A percentile compares a stretch with the other conserved stretches of the same genome.
Evolutionary conservation across 2,797 vertebrate species (phyloP).

Genomic region (Myripristis jacobus): DNA sequence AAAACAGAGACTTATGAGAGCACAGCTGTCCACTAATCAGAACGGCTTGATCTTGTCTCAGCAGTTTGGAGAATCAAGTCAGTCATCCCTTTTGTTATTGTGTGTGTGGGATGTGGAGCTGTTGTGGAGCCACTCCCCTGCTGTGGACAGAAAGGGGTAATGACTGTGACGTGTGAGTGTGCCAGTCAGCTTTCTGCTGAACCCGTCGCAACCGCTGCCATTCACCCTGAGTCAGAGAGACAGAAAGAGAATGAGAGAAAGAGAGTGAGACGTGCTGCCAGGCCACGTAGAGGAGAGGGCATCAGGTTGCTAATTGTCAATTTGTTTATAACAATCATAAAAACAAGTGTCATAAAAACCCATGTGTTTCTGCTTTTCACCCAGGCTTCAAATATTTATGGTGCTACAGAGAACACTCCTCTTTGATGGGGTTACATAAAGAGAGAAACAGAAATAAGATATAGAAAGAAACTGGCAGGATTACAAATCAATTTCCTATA

Average conservation of each 20-base stretch:
- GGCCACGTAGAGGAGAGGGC: not conserved
- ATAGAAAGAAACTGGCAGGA: conserved; percentile 32
- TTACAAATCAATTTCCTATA: not conserved
- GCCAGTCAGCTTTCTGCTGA: not conserved
- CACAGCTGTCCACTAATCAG: not conserved
- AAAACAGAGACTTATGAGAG: too few relatives aligned
- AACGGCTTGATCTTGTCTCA: not conserved
- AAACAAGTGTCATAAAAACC: too few relatives aligned
- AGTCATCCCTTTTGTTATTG: not conserved
- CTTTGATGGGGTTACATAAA: too few relatives aligned
- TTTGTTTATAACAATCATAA: too few relatives aligned
- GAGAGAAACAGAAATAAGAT: not conserved
- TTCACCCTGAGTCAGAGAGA: too few relatives aligned
- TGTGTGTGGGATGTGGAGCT: not conserved
- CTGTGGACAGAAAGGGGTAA: conserved; percentile 9
- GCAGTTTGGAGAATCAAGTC: not conserved
- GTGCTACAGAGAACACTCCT: too few relatives aligned
- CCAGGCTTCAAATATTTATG: too few relatives aligned
- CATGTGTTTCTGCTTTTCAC: too few relatives aligned
- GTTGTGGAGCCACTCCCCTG: not conserved
- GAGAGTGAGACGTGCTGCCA: too few relatives aligned
- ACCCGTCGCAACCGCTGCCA: not conserved
- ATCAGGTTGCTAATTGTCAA: conserved; percentile 1
- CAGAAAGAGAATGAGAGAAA: too few relatives aligned
- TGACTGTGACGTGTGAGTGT: conserved; percentile 9